Percentiles rank a stretch among this genome's conserved stretches.
Evolutionary conservation across 2,113 vertebrate genomes (phyloP).

Genomic region (Parotia lawesii): DNA sequence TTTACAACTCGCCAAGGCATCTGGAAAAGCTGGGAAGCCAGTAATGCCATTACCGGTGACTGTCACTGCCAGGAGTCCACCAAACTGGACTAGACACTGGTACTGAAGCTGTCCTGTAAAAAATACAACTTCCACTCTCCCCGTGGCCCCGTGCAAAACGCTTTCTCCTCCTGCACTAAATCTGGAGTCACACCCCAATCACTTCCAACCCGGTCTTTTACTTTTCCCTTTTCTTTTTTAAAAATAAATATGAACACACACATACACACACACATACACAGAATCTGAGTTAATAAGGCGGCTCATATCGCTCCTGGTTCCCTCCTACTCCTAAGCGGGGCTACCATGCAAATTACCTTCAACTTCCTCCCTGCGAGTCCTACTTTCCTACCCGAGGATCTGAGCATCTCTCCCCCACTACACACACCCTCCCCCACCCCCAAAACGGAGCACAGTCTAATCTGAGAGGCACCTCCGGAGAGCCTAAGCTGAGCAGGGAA

Average conservation of each 20-base stretch:
- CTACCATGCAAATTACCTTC: constrained; percentile 56
- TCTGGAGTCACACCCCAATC: constrained; percentile 13
- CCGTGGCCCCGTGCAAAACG: accelerated
- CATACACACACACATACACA: background rate
- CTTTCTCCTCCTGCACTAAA: background rate
- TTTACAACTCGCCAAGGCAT: constrained; percentile 72
- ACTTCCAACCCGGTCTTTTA: background rate
- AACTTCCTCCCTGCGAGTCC: constrained; percentile 67
- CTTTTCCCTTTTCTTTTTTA: too few relatives aligned
- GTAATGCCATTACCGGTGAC: constrained; percentile 59
- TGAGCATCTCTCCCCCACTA: constrained; percentile 31
- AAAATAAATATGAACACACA: background rate
- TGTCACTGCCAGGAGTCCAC: constrained; percentile 45
- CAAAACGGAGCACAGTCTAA: constrained; percentile 22
- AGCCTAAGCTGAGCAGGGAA: background rate
- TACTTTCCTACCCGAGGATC: constrained; percentile 60
- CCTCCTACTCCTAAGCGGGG: constrained; percentile 9
- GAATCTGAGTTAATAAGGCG: background rate
- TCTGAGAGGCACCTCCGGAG: constrained; percentile 61
- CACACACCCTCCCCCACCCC: constrained; percentile 1
- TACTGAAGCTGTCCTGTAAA: constrained; percentile 43
- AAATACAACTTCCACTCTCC: constrained; percentile 40
- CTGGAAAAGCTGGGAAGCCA: constrained; percentile 60
- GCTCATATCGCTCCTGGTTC: accelerated
- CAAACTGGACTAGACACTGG: constrained; percentile 24